Evolutionary conservation across 2,888 invertebrate species (phyloP), one percentile per base, ranked within the genome.

Genomic region (Drosophila melanosoma): DNA sequence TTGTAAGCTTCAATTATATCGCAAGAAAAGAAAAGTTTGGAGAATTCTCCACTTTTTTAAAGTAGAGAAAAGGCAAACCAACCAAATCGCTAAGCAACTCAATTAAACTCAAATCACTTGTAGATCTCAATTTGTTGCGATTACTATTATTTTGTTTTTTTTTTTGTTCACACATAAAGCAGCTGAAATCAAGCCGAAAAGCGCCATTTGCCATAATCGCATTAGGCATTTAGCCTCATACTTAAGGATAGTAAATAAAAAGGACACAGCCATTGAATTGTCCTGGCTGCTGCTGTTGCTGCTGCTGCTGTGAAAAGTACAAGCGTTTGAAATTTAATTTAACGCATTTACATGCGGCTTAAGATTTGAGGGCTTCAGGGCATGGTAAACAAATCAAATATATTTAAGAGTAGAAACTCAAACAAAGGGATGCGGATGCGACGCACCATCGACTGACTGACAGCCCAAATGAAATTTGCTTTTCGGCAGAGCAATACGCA

Each of bases 321-420:
- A 86, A 89, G 87, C 88, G 73, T 83, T 87, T 78, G 83, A 91
- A 90, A 90, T 90, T 90, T 90, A 91, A 91, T 90, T 90, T 90
- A 90, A 90, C 86, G 89, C 83, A 88, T 90, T 90, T 89, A 91
- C 90, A 89, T 90, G 90, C 88, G 82, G 90, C 85, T 86, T 89
- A 86, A 90, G 88, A 80, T 75, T 89, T 61, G 54, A 53, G 56
- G 56, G 86, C 90, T 85, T 71, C 79, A 72, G 88, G 90, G 82
- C 81, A 91, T 85, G 82, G 89, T 82, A 90, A 90, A 91, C 89
- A 90, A 90, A 91, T 90, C 81, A 89, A 87, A 88, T 84, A 76
- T 88, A 89, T 87, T 87, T 87, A 79, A 70, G 76, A 89, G 82
- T 69, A 77, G 77, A 79, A 81, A 79, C 81, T 81, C 83, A 81